These are phyloP conservation scores for Carassius carassius DNA, from an alignment of 2,113 vertebrate species.

Conservation along the genomic window DNA sequence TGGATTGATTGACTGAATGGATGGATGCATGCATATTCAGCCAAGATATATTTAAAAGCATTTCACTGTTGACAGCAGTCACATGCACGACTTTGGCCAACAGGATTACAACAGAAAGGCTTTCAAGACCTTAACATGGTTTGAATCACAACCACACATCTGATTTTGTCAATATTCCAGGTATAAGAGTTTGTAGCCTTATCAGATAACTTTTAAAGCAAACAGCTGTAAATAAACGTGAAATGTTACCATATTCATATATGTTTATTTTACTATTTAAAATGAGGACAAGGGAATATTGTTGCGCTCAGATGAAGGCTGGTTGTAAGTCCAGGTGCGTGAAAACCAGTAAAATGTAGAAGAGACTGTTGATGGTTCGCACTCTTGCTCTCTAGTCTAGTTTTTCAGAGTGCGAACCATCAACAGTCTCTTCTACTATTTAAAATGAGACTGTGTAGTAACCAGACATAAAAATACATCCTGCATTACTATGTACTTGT, in stretches of 20 bases:
- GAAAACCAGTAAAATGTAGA: too few species aligned
- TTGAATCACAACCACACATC: neutral
- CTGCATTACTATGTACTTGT: neutral
- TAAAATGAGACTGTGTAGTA: neutral
- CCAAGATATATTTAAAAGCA: neutral
- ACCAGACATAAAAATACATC: neutral
- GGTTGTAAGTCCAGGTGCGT: too few species aligned
- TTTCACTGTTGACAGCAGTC: neutral
- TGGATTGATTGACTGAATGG: neutral
- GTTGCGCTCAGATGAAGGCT: too few species aligned
- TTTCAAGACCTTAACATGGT: neutral
- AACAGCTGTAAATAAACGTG: neutral
- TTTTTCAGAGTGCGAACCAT: too few species aligned
- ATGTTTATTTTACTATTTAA: neutral
- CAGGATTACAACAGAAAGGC: neutral
- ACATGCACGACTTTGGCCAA: neutral
- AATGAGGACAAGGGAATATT: too few species aligned
- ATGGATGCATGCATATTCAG: slow-evolving; percentile 4
- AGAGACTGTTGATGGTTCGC: too few species aligned
- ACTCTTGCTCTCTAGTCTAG: too few species aligned
- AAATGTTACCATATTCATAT: neutral
- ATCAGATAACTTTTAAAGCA: neutral
- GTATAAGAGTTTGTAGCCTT: neutral
- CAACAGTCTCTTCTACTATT: too few species aligned
- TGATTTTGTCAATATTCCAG: neutral